Conservation (phyloP, 2,113 vertebrate genomes). For the Sclerurus mexicanus region DNA sequence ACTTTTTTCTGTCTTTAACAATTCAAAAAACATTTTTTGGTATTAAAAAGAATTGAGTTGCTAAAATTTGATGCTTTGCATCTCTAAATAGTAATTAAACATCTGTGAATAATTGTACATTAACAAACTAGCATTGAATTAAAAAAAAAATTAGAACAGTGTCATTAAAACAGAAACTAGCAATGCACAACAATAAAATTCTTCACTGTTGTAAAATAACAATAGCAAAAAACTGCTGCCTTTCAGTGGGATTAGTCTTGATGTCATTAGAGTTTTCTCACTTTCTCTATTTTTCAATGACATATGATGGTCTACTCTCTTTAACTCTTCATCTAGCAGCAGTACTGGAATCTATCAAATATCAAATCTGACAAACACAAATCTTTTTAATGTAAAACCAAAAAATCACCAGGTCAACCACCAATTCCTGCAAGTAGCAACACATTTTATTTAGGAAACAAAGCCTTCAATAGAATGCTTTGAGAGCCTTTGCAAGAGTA, state of each 20-base stretch:
- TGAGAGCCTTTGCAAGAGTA: neutral
- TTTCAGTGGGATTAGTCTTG: neutral
- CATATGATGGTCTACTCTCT: neutral
- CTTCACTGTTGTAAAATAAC: neutral
- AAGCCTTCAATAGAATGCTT: neutral
- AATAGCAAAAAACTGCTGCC: neutral
- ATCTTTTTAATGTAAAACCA: conserved; percentile 2
- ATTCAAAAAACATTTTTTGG: neutral
- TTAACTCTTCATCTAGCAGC: neutral
- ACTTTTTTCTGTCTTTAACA: neutral
- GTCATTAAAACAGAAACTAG: neutral
- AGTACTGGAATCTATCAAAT: neutral
- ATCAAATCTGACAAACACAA: neutral
- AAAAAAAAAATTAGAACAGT: neutral
- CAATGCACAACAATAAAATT: neutral
- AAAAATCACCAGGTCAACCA: neutral
- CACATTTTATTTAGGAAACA: neutral
- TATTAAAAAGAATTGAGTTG: neutral
- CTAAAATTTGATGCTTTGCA: neutral
- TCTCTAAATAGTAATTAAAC: conserved; percentile 11
- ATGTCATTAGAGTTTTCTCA: neutral
- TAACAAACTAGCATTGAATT: neutral
- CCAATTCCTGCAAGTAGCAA: neutral
- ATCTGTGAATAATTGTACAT: neutral
- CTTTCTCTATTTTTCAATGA: neutral